A percentile compares a stretch with the other conserved stretches of the same genome.
Evolutionary conservation across 2,113 vertebrate species (phyloP).

Genomic region (Paratilapia polleni): DNA sequence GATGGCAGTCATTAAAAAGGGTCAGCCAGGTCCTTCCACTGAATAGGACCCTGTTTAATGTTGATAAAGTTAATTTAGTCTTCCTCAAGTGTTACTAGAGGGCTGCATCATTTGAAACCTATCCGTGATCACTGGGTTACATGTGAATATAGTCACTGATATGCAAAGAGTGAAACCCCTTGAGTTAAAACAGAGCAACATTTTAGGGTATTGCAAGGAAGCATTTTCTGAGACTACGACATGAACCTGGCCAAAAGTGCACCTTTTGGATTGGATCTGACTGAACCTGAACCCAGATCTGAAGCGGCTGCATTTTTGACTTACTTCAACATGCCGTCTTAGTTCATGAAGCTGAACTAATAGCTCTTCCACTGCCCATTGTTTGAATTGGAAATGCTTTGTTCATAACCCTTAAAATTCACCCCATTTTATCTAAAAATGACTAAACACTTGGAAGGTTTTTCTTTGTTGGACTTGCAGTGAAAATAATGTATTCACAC

Average conservation of each 20-base stretch:
- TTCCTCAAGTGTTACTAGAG: not conserved
- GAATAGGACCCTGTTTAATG: not conserved
- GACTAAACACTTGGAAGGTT: too few relatives aligned
- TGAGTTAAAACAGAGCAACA: not conserved
- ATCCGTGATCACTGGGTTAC: conserved; percentile 10
- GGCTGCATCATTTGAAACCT: conserved; percentile 9
- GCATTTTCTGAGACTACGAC: not conserved
- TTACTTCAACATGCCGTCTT: too few relatives aligned
- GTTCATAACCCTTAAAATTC: too few relatives aligned
- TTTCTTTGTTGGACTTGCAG: too few relatives aligned
- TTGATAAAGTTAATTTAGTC: conserved; percentile 14
- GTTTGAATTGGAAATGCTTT: too few relatives aligned
- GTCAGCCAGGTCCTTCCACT: not conserved
- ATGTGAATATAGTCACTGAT: not conserved
- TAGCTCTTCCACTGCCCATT: too few relatives aligned
- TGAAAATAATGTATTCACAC: too few relatives aligned
- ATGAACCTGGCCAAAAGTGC: not conserved
- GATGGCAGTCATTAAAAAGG: conserved; percentile 2
- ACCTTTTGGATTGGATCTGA: not conserved
- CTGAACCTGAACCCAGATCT: not conserved
- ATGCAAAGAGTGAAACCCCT: not conserved
- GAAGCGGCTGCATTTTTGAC: too few relatives aligned
- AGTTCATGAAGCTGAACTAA: too few relatives aligned
- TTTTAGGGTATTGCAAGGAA: not conserved
- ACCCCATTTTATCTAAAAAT: too few relatives aligned